Base-by-base conservation (phyloP, 2,888 invertebrate genomes). In the Ophioninae sp. region DNA sequence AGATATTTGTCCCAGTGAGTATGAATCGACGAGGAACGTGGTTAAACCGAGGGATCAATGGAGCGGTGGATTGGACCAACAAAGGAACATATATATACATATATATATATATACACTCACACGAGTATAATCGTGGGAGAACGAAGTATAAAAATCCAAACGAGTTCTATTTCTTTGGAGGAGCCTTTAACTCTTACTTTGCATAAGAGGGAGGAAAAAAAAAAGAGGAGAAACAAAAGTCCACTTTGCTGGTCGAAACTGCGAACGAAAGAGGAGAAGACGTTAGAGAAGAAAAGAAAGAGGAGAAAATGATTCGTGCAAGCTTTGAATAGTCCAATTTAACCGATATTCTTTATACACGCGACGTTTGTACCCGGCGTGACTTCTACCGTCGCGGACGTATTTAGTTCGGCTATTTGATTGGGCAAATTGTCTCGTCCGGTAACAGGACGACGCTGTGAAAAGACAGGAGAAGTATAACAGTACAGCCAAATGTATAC, bases 401-500 rank as follows among this genome's bases (percentile, higher is more conserved):
- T 88, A 89, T 90, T 90, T 89, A 88, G 89, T 71, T 69, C 83
- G 83, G 71, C 91, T 93, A 91, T 92, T 89, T 92, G 90, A 93
- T 93, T 93, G 92, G 90, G 86, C 91, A 92, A 93, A 93, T 93
- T 92, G 92, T 91, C 90, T 89, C 93, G 91, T 93, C 92, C 91
- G 91, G 91, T 88, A 89, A 88, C 83, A 85, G 84, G 81, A 86
- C 86, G 86, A 87, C 85, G 77, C 84, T 83, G 67, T 74, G 81
- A 86, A 87, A 87, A 84, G 82, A 86, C 84, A 85, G 78, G 83
- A 83, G 81, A 79, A 81, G 56, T 67, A 71, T 67, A 71, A 68
- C 72, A 64, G 56, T 79, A 71, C 51, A 78, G 79, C 58, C 68
- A 23, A 76, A 39, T 77, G n/a, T 73, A 77, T 65, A 72, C 61